A percentile compares a stretch with the other conserved stretches of the same genome.
phyloP scores from a whole-genome alignment of 2,888 invertebrate genomes.

The Parasteatoda lunata region DNA sequence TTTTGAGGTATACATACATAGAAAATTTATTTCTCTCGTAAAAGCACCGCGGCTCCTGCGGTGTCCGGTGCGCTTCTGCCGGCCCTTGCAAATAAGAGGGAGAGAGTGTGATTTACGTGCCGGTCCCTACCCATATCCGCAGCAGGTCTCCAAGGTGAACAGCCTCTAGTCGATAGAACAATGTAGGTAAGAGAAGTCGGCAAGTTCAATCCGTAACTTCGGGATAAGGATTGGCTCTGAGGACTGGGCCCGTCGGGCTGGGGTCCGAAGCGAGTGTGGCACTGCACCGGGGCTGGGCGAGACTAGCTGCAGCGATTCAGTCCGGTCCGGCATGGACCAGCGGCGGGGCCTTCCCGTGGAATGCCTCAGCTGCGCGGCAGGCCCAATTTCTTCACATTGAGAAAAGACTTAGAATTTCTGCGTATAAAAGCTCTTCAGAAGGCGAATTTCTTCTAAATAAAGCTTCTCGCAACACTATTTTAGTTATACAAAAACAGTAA shows the following conservation, averaged over 20 bases:
- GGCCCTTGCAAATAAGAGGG: slow-evolving; percentile 70
- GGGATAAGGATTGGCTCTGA: slow-evolving; percentile 85
- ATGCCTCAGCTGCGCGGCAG: slow-evolving; percentile 71
- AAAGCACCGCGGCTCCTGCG: slow-evolving; percentile 75
- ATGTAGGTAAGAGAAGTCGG: slow-evolving; percentile 82
- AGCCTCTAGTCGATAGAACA: slow-evolving; percentile 82
- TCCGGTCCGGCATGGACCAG: slow-evolving; percentile 70
- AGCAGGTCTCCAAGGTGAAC: slow-evolving; percentile 84
- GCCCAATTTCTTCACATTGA: too few species aligned
- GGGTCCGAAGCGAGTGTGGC: slow-evolving; percentile 76
- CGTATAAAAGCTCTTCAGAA: too few species aligned
- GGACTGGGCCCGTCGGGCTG: slow-evolving; percentile 80
- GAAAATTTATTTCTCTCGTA: too few species aligned
- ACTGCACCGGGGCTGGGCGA: slow-evolving; percentile 72
- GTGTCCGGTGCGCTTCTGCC: slow-evolving; percentile 72
- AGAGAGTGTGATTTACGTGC: slow-evolving; percentile 62
- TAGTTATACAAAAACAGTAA: too few species aligned
- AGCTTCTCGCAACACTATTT: too few species aligned
- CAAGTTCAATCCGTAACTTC: slow-evolving; percentile 79
- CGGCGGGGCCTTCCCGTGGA: slow-evolving; percentile 72
- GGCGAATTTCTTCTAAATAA: too few species aligned
- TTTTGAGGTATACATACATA: too few species aligned
- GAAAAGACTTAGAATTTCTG: too few species aligned
- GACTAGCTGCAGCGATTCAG: slow-evolving; percentile 46
- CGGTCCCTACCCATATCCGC: slow-evolving; percentile 78